Base-by-base conservation (phyloP, 37 sponge, comb jelly and placozoan genomes). In the Oopsacas minuta region DNA sequence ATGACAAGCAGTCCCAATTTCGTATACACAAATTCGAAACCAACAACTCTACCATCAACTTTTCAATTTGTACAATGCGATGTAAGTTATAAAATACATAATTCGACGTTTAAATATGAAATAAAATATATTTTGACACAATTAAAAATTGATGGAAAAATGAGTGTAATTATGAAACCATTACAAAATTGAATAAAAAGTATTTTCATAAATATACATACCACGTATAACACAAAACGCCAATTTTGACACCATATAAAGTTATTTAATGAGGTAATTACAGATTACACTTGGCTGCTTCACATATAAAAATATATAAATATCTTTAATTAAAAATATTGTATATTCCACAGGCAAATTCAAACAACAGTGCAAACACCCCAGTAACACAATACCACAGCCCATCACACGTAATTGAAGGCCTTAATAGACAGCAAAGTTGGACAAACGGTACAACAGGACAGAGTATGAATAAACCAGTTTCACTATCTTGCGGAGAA, bases 391-490 rank as follows among this genome's bases (percentile, higher is more conserved):
- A n/a, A n/a, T 61, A 61, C 75, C 75, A 61, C 22, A 61, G 75
- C 75, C 75, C 75, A 25, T 34, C 75, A 61, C 22, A 61, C 75
- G 75, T 61, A 32, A 34, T n/a, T 61, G 30, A 34, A 12, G 75
- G 75, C 22, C 30, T 3, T 3, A 61, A 3, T 61, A 25, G 75
- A 61, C 7, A 25, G 20, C 75, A n/a, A 61, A 61, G 20, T n/a
- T 25, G 75, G 30, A 61, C 75, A 10, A 61, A 42, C 49, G 49
- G 49, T 8, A 42, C 49, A 10, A 20, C 75, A 61, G 75, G 75
- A 61, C 75, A 61, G 22, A 61, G 28, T 61, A 25, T 61, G 75
- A 61, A 61, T 61, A 61, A 61, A 61, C 75, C 75, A 61, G 28
- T 61, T n/a, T 61, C 75, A n/a, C 75, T 34, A n/a, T 61, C 75